Base-by-base conservation (phyloP, 2,888 invertebrate species). In the Merodon equestris region DNA sequence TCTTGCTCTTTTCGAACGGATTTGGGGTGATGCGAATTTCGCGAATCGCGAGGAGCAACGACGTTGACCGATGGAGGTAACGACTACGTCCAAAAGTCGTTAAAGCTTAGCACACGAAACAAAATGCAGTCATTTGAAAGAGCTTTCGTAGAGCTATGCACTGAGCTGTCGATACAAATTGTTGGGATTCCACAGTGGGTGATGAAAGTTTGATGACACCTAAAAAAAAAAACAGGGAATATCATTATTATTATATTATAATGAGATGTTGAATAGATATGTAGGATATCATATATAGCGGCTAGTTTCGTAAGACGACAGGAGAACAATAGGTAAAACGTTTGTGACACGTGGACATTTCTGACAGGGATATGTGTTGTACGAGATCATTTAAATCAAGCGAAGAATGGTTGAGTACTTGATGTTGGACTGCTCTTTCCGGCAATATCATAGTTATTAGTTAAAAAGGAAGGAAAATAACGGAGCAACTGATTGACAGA, bases 101-200 rank as follows among this genome's bases (percentile, higher is more conserved):
- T 74, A 74, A 74, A 74, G 74, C 61, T 74, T 61, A 67, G 47
- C 10, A 9, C 48, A 60, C 50, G 36, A 5, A 38, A 66, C 42
- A 34, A 50, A 61, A 74, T 74, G 74, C 74, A 74, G 67, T 74
- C 60, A 61, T 61, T 74, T 67, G 54, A 61, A 45, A 74, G 67
- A 74, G 74, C 74, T 74, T 74, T 74, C 19, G 12, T 13, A 17
- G 40, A 27, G 10, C 45, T 61, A 54, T n/a, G 74, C 61, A 54
- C 10, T 64, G 47, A 36, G 15, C 12, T 40, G 34, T n/a, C 18
- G 17, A 9, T 45, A 9, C 13, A 13, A 9, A 50, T 50, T 53
- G 40, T 3, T 13, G 34, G 27, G 48, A n/a, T 42, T 67, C 14
- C 45, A 58, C 72, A 73, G 73, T 66, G 53, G 17, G 38, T 60